Base-by-base conservation (phyloP, 2,113 vertebrate genomes). In the Crotophaga sulcirostris region DNA sequence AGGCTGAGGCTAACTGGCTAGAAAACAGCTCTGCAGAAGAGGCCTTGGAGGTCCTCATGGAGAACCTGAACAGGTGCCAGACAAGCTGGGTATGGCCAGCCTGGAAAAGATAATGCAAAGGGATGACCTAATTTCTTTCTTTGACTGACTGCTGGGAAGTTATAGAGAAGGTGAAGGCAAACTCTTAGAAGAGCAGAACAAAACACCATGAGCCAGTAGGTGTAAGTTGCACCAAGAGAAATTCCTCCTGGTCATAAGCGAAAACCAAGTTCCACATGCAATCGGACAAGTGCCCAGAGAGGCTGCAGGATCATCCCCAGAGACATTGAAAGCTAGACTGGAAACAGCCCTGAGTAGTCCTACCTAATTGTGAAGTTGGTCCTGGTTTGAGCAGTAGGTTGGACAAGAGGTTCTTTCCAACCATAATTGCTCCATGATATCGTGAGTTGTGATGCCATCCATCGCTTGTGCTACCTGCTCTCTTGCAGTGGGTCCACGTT, bases 301-400 rank as follows among this genome's bases (percentile, higher is more conserved):
- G 26, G 3, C 40, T 6, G 3, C 0, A 18, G 45, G 16, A 40
- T 11, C 2, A 0, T 24, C 42, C 23, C 17, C 1, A 1, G 18
- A 29, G 63, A 20, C 6, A 12, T 8, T 28, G 44, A 42, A 7
- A 74, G 31, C 31, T 31, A 66, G 49, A 15, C 17, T 10, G 29
- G 56, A 44, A 23, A 23, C 16, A 24, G 20, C 3, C 38, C 52
- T 34, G 20, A 47, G 26, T 5, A 34, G 29, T 7, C 47, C 17
- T 36, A n/a, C 6, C 31, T 6, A 59, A 25, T 19, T 4, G 17
- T 36, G 40, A n/a, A 12, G 15, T 0, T 36, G 33, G 18, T 29
- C 23, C 12, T 16, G 11, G 16, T 24, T 52, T 34, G 67, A 73
- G 13, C 56, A 64, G 52, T 18, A 15, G 13, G 2, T 9, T 49